phyloP scores from a whole-genome alignment of 1,140 invertebrate species.

The Meloidogyne floridensis region DNA sequence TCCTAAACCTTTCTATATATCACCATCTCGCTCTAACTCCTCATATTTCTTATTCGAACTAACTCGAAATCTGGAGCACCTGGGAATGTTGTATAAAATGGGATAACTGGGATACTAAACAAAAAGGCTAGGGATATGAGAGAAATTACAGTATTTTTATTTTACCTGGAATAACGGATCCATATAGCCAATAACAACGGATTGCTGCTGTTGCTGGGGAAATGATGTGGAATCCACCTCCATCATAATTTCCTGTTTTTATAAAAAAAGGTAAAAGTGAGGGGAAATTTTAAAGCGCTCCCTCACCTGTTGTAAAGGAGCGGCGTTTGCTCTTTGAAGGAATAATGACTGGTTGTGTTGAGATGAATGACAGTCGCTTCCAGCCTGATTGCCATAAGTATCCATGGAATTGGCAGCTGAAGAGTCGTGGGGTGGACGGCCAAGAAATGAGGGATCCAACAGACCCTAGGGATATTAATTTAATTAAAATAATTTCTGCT shows the following conservation, averaged over 20 bases:
- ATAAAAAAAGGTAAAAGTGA: background rate
- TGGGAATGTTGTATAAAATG: too few species aligned
- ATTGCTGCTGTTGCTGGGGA: slow-evolving; percentile 11
- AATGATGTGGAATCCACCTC: slow-evolving; percentile 26
- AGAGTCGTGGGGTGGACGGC: slow-evolving; percentile 13
- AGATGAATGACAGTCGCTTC: background rate
- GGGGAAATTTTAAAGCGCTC: too few species aligned
- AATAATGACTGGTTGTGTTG: slow-evolving; percentile 1
- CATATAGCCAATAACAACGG: slow-evolving; percentile 16
- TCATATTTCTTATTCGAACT: too few species aligned
- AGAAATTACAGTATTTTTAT: background rate
- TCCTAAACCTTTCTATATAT: too few species aligned
- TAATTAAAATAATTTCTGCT: background rate
- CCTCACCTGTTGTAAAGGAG: background rate
- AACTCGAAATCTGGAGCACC: too few species aligned
- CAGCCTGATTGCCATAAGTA: background rate
- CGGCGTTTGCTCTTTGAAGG: slow-evolving; percentile 15
- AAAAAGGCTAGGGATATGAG: too few species aligned
- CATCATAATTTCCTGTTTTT: slow-evolving; percentile 24
- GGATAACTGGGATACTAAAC: too few species aligned
- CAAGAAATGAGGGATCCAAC: slow-evolving; percentile 17
- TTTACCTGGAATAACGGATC: slow-evolving; percentile 31
- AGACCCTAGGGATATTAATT: slow-evolving; percentile 9
- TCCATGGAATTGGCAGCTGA: background rate
- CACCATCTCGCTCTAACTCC: too few species aligned